Percentiles rank a stretch among this genome's conserved stretches.
Conservation (phyloP, 2,797 vertebrate genomes). For the Eurystomus glaucurus region DNA sequence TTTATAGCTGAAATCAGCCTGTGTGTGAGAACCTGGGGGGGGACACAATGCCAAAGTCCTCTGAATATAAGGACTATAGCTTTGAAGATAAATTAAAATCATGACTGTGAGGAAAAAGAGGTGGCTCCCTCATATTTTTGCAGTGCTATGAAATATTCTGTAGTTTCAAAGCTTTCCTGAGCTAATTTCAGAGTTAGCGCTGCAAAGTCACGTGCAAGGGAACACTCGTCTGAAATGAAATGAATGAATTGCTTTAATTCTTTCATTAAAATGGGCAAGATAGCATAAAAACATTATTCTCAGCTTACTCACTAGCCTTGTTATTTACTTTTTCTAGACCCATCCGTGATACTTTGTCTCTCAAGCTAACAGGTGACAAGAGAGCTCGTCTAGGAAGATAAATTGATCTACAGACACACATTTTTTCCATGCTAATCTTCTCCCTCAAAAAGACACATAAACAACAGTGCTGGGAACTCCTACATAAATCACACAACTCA, state of each 20-base stretch:
- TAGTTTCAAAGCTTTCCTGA: not conserved
- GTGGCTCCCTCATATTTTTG: not conserved
- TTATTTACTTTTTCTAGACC: not conserved
- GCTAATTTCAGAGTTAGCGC: not conserved
- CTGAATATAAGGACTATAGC: not conserved
- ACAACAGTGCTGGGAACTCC: not conserved
- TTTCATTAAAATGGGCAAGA: not conserved
- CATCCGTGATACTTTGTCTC: not conserved
- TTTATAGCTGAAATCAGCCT: not conserved
- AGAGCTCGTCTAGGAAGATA: not conserved
- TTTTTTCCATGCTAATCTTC: not conserved
- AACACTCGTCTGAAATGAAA: not conserved
- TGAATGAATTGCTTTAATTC: not conserved
- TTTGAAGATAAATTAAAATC: not conserved
- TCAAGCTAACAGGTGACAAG: not conserved
- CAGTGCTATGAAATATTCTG: not conserved
- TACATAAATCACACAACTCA: constrained; percentile 44
- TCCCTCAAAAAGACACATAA: not conserved
- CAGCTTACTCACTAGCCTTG: not conserved
- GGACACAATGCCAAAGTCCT: rapidly evolving
- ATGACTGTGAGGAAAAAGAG: not conserved
- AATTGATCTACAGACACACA: not conserved
- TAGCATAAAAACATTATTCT: not conserved
- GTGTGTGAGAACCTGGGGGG: not conserved
- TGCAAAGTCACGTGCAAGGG: not conserved